Percentiles rank a stretch among this genome's conserved stretches.
phyloP scores from a whole-genome alignment of 1,140 invertebrate species.

The Drosophila tristis region DNA sequence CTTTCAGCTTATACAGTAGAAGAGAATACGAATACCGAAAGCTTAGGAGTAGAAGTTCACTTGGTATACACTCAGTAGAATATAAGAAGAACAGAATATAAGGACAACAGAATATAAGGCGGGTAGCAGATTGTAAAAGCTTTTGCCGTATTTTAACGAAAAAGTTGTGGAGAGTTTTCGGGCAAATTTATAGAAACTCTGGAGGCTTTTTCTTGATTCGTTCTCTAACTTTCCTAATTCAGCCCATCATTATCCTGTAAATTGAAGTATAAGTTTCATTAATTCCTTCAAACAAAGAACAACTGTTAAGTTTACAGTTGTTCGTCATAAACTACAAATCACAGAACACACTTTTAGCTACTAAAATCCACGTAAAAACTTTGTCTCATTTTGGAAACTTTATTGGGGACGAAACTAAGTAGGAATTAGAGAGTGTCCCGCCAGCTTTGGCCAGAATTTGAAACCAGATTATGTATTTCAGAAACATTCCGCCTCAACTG shows the following conservation, averaged over 20 bases:
- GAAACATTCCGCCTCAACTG: slow-evolving; percentile 56
- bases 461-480: slow-evolving; percentile 33
- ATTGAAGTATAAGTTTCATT: too few relatives aligned
- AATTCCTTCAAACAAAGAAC: background rate
- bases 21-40: background rate
- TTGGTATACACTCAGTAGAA: background rate
- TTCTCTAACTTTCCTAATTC: background rate
- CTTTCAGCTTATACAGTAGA: background rate
- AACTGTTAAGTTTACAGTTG: slow-evolving; percentile 7
- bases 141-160: slow-evolving; percentile 8
- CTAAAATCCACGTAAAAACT: slow-evolving; percentile 31
- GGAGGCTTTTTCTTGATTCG: background rate
- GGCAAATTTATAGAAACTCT: background rate
- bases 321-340: background rate
- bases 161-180: slow-evolving; percentile 1
- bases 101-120: background rate
- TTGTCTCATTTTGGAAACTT: slow-evolving; percentile 54
- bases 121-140: too few relatives aligned
- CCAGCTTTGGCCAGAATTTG: slow-evolving; percentile 9
- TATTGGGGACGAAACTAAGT: slow-evolving; percentile 57
- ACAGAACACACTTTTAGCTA: background rate
- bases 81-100: background rate
- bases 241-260: too few relatives aligned
- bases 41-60: background rate
- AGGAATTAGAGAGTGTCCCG: slow-evolving; percentile 27